A percentile compares a stretch with the other conserved stretches of the same genome.
Evolutionary conservation across 2,888 invertebrate species (phyloP).

Genomic region (Tipula confusa): DNA sequence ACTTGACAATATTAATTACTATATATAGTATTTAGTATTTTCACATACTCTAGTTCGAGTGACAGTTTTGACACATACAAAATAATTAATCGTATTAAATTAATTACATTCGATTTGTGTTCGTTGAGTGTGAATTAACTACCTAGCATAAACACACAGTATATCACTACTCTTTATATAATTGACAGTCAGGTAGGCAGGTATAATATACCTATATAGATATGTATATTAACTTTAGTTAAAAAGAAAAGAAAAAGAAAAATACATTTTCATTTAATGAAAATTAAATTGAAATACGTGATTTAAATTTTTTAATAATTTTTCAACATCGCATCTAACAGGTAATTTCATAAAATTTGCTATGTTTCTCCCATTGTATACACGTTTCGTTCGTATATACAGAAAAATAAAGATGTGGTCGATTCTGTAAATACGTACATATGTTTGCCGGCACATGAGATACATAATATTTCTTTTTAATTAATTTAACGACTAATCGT

Average conservation of each 20-base stretch:
- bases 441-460: neutral
- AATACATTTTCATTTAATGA: neutral
- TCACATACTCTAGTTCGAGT: too few relatives aligned
- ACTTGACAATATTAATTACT: too few relatives aligned
- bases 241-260: too few relatives aligned
- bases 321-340: neutral
- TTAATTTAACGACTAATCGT: neutral
- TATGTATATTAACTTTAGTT: neutral
- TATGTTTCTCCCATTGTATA: neutral
- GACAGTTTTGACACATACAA: neutral
- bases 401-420: neutral
- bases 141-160: neutral
- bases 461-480: neutral
- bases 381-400: neutral
- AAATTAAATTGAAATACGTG: constrained; percentile 6
- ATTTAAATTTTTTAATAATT: neutral
- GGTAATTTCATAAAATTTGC: neutral
- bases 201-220: too few relatives aligned
- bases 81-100: too few relatives aligned
- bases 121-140: neutral
- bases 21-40: too few relatives aligned
- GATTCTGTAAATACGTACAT: neutral
- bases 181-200: neutral
- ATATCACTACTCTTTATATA: neutral
- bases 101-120: neutral